Evolutionary conservation across 37 sponge, comb jelly and placozoan species (phyloP).

Genomic region (Lycopodina hypogea): DNA sequence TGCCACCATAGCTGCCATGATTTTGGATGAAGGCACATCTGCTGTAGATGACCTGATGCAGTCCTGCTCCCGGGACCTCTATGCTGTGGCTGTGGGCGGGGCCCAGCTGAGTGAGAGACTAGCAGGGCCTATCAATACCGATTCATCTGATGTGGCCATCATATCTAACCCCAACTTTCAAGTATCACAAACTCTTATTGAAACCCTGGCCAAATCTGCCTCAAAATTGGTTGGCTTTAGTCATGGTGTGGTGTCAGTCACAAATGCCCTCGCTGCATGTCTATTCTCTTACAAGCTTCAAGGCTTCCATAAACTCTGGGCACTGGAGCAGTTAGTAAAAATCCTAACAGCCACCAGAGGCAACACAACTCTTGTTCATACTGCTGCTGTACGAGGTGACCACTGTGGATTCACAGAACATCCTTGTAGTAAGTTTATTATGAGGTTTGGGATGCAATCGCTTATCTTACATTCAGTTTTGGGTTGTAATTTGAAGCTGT

Average conservation of each 20-base stretch:
- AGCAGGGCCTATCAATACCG: background rate
- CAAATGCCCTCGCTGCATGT: slow-evolving; percentile 74
- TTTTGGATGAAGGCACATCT: background rate
- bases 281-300: slow-evolving; percentile 51
- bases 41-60: slow-evolving; percentile 46
- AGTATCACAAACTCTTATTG: slow-evolving; percentile 48
- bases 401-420: too few species aligned
- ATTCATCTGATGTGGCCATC: slow-evolving; percentile 29
- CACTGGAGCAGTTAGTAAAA: slow-evolving; percentile 56
- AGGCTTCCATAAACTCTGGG: slow-evolving; percentile 49
- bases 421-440: too few species aligned
- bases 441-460: background rate
- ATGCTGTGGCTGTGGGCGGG: slow-evolving; percentile 67
- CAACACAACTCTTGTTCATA: background rate
- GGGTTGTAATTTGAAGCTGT: background rate
- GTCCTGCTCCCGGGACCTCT: slow-evolving; percentile 49
- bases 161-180: slow-evolving; percentile 52
- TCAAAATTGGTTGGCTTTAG: background rate
- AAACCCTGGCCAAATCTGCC: slow-evolving; percentile 25
- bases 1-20: slow-evolving; percentile 25
- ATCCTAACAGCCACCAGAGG: slow-evolving; percentile 19
- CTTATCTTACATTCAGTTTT: background rate
- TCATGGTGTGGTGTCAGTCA: slow-evolving; percentile 19
- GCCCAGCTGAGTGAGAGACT: slow-evolving; percentile 15
- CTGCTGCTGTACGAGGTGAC: background rate